phyloP scores from a whole-genome alignment of 92 coral and sea anemone species.

The Paragorgia papillata region DNA sequence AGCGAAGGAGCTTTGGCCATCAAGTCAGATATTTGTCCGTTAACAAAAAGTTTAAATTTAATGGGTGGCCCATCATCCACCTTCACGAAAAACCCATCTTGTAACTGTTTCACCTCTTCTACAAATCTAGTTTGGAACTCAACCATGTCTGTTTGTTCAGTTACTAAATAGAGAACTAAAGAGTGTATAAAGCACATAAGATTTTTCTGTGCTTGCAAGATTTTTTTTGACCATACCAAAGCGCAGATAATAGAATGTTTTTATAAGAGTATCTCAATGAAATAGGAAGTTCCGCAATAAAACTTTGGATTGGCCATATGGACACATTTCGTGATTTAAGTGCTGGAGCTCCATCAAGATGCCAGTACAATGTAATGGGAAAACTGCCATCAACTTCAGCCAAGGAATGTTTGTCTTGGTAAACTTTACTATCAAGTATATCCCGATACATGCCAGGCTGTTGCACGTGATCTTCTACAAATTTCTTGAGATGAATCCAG shows the following conservation, averaged over 20 bases:
- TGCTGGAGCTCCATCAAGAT: slow-evolving; percentile 77
- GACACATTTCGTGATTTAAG: slow-evolving; percentile 61
- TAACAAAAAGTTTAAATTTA: slow-evolving; percentile 49
- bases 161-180: too few relatives aligned
- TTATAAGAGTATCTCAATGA: slow-evolving; percentile 56
- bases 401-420: slow-evolving; percentile 43
- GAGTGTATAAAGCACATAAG: too few relatives aligned
- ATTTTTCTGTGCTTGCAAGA: too few relatives aligned
- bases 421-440: slow-evolving; percentile 62
- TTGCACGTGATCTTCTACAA: not conserved
- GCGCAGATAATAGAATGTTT: slow-evolving; percentile 59
- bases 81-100: slow-evolving; percentile 53
- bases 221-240: slow-evolving; percentile 66
- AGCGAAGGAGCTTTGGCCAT: slow-evolving; percentile 70
- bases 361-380: slow-evolving; percentile 66
- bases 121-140: slow-evolving; percentile 60
- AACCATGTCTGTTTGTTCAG: too few relatives aligned
- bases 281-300: slow-evolving; percentile 60
- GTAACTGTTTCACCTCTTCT: slow-evolving; percentile 44
- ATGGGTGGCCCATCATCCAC: slow-evolving; percentile 30
- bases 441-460: slow-evolving; percentile 34
- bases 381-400: slow-evolving; percentile 56
- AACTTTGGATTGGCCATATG: slow-evolving; percentile 72
- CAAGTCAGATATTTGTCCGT: slow-evolving; percentile 68
- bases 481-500: too few relatives aligned